Evolutionary conservation across 2,888 invertebrate genomes (phyloP), one percentile per base, ranked within the genome.

Genomic region (Endomychus coccineus): DNA sequence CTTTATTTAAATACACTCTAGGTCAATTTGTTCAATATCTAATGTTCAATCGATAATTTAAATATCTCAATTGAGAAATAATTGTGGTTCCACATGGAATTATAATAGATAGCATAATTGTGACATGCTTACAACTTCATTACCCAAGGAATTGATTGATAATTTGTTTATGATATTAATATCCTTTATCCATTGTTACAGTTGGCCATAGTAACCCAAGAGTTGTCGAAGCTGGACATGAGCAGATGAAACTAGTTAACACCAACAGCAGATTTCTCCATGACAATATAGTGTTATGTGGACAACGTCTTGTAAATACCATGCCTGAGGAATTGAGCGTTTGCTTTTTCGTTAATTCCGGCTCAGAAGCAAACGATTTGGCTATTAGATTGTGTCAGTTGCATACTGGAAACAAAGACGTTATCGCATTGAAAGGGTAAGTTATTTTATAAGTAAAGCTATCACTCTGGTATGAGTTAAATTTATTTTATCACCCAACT

Each of bases 281-380:
- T 63, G 95, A 97, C 63, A 90, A 95, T 62, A 71, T 98, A 44
- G 92, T 95, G 5, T 73, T 91, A 38, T 87, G 92, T 53, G 96
- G 95, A 3, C 75, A 88, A 57, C 78, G 82, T 46, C 69, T 98
- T 46, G 77, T 85, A 10, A 75, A 76, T 37, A 83, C 88, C 3
- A 73, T 98, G 67, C 97, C 97, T 0, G 78, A 82, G 36, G 73
- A 77, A 16, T 70, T 98, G 21, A 86, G 87, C 11, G 89, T 95
- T 3, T 94, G 95, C 58, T 97, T 86, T 70, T 85, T 97, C 62
- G 94, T 95, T 36, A 98, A 98, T 69, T 98, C 97, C 0, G 98
- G 97, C 6, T 97, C 96, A 4, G 98, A 98, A 69, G 97, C 97
- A 5, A 98, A 97, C 65, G 98, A 98, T 70, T 75, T 98, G 51